Percentiles rank a stretch among this genome's conserved stretches.
Evolutionary conservation across 2,888 invertebrate species (phyloP).

Genomic region (Rotaria socialis): DNA sequence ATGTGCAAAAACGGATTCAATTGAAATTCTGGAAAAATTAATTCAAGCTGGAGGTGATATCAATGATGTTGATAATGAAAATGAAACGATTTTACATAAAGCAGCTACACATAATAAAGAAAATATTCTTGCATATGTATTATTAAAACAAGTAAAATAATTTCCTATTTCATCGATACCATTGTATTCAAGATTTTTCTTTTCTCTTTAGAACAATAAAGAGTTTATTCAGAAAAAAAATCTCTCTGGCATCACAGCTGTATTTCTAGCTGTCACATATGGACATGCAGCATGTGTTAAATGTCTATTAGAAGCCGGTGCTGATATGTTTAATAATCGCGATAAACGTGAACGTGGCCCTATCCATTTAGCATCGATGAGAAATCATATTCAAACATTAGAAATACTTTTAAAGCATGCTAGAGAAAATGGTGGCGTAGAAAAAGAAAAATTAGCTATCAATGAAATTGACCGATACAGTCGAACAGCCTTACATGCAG

Average conservation of each 20-base stretch:
- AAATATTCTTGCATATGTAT: neutral
- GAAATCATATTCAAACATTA: neutral
- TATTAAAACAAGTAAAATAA: neutral
- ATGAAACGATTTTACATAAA: constrained; percentile 24
- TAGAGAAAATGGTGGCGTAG: neutral
- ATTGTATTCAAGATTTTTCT: neutral
- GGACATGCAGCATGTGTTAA: neutral
- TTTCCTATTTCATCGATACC: no score
- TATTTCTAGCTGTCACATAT: neutral
- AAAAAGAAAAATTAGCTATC: neutral
- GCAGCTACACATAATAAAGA: constrained; percentile 32
- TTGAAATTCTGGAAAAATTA: constrained; percentile 16
- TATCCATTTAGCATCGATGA: neutral
- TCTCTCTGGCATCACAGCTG: neutral
- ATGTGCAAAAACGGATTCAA: neutral
- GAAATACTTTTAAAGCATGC: neutral
- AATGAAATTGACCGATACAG: constrained; percentile 20
- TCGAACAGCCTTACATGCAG: neutral
- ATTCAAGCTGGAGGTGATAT: neutral
- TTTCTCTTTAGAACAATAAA: neutral
- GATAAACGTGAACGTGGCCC: constrained; percentile 30
- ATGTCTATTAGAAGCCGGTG: neutral
- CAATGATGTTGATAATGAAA: neutral
- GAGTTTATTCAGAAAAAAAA: neutral
- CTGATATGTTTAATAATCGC: constrained; percentile 30